Evolutionary conservation across 2,113 vertebrate species (phyloP).

Genomic region (Plectropomus leopardus): DNA sequence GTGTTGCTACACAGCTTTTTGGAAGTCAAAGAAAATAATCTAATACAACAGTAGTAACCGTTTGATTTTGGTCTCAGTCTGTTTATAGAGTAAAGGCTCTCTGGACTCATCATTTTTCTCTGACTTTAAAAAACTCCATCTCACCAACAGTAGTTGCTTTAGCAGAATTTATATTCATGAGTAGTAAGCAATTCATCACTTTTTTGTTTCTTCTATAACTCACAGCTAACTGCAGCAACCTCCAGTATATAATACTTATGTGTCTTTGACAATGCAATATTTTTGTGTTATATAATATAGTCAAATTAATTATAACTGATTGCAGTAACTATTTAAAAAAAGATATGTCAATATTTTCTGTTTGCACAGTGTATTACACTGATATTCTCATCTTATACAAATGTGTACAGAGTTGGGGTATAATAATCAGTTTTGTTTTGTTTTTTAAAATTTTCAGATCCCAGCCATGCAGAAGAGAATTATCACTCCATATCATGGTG

Average conservation of each 20-base stretch:
- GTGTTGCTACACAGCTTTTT: neutral
- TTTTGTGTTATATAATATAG: neutral
- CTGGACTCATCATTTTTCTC: neutral
- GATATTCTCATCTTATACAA: neutral
- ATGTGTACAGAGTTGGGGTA: neutral
- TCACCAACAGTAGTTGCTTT: neutral
- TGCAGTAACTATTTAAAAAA: no score
- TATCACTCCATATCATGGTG: slow-evolving; percentile 92
- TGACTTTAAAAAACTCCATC: neutral
- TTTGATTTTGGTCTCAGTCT: neutral
- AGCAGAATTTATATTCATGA: no score
- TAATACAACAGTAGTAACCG: neutral
- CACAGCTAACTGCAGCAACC: neutral
- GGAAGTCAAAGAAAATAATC: neutral
- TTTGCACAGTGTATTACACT: neutral
- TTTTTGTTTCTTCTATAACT: slow-evolving; percentile 18
- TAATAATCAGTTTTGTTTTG: neutral
- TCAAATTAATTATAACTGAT: neutral
- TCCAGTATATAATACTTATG: neutral
- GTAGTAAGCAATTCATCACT: no score
- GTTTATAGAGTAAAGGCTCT: neutral
- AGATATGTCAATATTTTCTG: no score
- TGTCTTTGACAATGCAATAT: neutral
- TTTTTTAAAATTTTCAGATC: slow-evolving; percentile 85
- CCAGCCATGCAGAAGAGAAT: slow-evolving; percentile 94